Conservation (phyloP, 2,888 invertebrate species). For the Ischnura elegans region DNA sequence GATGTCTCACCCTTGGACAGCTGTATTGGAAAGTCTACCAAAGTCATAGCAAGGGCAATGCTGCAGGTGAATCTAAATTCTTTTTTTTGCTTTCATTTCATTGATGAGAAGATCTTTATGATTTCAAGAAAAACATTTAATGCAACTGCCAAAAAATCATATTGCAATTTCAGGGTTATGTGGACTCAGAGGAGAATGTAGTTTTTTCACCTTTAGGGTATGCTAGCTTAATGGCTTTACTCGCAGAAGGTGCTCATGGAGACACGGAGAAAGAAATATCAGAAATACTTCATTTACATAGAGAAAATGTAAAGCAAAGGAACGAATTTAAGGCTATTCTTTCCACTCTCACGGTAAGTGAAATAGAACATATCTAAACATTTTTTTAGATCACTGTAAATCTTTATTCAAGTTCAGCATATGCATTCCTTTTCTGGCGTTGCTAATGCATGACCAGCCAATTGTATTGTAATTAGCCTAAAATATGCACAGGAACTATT, state of each 20-base stretch:
- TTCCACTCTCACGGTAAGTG: slow-evolving; percentile 78
- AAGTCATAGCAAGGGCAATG: slow-evolving; percentile 17
- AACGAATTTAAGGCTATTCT: slow-evolving; percentile 79
- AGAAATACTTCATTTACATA: slow-evolving; percentile 81
- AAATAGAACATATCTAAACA: too few relatives aligned
- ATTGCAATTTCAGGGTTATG: slow-evolving; percentile 78
- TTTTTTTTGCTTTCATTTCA: background rate
- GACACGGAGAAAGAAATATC: slow-evolving; percentile 82
- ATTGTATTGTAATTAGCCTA: too few relatives aligned
- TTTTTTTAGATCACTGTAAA: too few relatives aligned
- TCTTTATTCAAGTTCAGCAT: too few relatives aligned
- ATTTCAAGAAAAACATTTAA: background rate
- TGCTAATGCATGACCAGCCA: too few relatives aligned
- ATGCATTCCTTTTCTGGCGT: too few relatives aligned
- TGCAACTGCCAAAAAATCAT: background rate
- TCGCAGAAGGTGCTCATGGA: slow-evolving; percentile 83
- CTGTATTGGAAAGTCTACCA: slow-evolving; percentile 36
- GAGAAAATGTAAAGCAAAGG: slow-evolving; percentile 78
- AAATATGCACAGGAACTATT: too few relatives aligned
- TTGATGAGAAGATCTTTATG: background rate
- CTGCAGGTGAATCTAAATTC: slow-evolving; percentile 2
- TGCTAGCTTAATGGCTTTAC: slow-evolving; percentile 82
- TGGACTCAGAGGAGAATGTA: slow-evolving; percentile 80
- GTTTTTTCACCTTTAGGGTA: slow-evolving; percentile 85
- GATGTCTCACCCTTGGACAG: background rate